Evolutionary conservation across 2,797 vertebrate genomes (phyloP).

Genomic region (Rhinella marina): DNA sequence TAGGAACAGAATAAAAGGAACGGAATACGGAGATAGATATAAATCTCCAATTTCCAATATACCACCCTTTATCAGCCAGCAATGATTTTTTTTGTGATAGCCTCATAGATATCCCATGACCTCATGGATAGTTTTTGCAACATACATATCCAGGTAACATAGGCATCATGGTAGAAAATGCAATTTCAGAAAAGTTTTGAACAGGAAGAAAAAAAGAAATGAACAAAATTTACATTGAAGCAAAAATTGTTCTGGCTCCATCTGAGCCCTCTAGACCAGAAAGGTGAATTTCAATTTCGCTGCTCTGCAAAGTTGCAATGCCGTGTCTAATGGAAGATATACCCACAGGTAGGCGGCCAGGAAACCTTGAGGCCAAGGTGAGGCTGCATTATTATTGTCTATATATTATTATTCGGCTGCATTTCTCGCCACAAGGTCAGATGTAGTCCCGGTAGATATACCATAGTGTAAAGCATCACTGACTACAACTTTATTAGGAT

Average conservation of each 20-base stretch:
- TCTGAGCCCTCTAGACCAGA: slow-evolving; percentile 43
- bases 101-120: not conserved
- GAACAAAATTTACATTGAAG: slow-evolving; percentile 30
- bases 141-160: not conserved
- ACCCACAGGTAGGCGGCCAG: slow-evolving; percentile 44
- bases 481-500: slow-evolving; percentile 29
- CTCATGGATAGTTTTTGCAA: not conserved
- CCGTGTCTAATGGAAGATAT: slow-evolving; percentile 41
- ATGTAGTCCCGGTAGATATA: slow-evolving; percentile 13
- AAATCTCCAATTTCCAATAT: too few relatives aligned
- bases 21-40: too few relatives aligned
- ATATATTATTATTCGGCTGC: slow-evolving; percentile 36
- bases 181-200: not conserved
- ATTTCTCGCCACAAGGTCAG: slow-evolving; percentile 46
- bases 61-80: too few relatives aligned
- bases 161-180: not conserved
- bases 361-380: slow-evolving; percentile 50
- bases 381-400: slow-evolving; percentile 38
- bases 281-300: slow-evolving; percentile 37
- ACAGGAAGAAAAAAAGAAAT: slow-evolving; percentile 6
- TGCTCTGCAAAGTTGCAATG: slow-evolving; percentile 4
- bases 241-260: slow-evolving; percentile 1
- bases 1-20: too few relatives aligned
- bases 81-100: not conserved
- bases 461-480: slow-evolving; percentile 26